Base-by-base conservation (phyloP, 1,140 invertebrate genomes). In the Hetaerina americana region DNA sequence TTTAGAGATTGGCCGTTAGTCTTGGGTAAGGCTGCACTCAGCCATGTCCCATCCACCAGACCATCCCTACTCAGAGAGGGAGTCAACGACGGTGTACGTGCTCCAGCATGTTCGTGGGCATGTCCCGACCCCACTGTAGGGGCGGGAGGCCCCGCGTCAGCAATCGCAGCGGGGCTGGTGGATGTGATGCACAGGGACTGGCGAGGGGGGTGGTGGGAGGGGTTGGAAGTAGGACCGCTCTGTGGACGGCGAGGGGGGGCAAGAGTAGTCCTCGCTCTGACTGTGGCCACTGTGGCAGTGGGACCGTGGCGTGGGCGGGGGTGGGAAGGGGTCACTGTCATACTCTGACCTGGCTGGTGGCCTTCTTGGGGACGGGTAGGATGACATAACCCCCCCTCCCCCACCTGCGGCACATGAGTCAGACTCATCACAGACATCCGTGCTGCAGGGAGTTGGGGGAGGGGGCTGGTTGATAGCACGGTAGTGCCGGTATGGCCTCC, bases 381-480 rank as follows among this genome's bases (percentile, higher is more conserved):
- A 88, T 66, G 85, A 57, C 15, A n/a, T 57, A 5, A 12, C 40
- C 22, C 15, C 22, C 3, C 73, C 73, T n/a, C 73, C 72, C 8
- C 74, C 75, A 28, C 74, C 73, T 18, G 73, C 66, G 31, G 75
- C 74, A 18, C 73, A 76, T 31, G 76, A 88, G 77, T 94, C 92
- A 2, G 90, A 92, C 76, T 96, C 94, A 77, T 95, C 92, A 79
- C 92, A 95, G 12, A 96, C 91, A 79, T 97, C 95, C 1, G 95
- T 97, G 75, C 92, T 94, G 79, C 94, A 96, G 0, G 95, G 95
- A 6, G 95, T 97, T 3, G 94, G 94, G 0, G 94, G 94, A 22
- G 95, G 95, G 0, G 93, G 93, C 75, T 91, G 88, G 82, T 94
- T 92, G 27, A 89, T 88, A 24, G 86, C 87, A 74, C 90, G 87